These are phyloP conservation scores for Spongia lamella DNA, from an alignment of 37 sponge, comb jelly and placozoan genomes.

Conservation along the genomic window DNA sequence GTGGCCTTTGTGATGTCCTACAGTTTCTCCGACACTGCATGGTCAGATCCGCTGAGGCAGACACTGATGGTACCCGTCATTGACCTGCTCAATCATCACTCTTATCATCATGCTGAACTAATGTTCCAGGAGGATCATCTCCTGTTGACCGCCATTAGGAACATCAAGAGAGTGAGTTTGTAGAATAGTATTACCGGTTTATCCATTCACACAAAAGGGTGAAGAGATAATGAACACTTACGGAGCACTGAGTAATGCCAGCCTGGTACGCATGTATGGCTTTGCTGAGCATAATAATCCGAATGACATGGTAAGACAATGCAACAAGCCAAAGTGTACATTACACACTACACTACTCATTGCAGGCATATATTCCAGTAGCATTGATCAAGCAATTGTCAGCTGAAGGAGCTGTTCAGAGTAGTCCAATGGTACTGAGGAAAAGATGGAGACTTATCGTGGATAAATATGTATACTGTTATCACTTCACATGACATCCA, in stretches of 20 bases:
- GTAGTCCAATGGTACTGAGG: too few species aligned
- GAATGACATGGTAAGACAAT: slow-evolving; percentile 61
- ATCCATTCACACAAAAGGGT: slow-evolving; percentile 36
- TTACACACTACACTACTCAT: background rate
- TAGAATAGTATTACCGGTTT: too few species aligned
- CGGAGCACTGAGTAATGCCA: slow-evolving; percentile 56
- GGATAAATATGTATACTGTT: too few species aligned
- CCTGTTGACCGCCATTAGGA: slow-evolving; percentile 51
- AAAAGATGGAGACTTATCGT: too few species aligned
- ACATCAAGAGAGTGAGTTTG: slow-evolving; percentile 52
- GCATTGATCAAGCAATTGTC: too few species aligned
- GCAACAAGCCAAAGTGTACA: background rate
- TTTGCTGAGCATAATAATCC: slow-evolving; percentile 62
- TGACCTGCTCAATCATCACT: slow-evolving; percentile 77
- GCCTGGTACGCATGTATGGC: slow-evolving; percentile 71
- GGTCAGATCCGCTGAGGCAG: slow-evolving; percentile 8
- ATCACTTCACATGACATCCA: too few species aligned
- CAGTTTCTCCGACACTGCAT: slow-evolving; percentile 65
- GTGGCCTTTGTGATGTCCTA: slow-evolving; percentile 74
- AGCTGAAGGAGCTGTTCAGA: too few species aligned
- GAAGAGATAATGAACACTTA: slow-evolving; percentile 84
- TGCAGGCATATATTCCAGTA: slow-evolving; percentile 3
- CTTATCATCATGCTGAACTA: slow-evolving; percentile 65
- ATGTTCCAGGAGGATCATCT: slow-evolving; percentile 14
- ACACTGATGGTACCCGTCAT: slow-evolving; percentile 84